Evolutionary conservation across 2,888 invertebrate genomes (phyloP).

Genomic region (Andrena camellia): DNA sequence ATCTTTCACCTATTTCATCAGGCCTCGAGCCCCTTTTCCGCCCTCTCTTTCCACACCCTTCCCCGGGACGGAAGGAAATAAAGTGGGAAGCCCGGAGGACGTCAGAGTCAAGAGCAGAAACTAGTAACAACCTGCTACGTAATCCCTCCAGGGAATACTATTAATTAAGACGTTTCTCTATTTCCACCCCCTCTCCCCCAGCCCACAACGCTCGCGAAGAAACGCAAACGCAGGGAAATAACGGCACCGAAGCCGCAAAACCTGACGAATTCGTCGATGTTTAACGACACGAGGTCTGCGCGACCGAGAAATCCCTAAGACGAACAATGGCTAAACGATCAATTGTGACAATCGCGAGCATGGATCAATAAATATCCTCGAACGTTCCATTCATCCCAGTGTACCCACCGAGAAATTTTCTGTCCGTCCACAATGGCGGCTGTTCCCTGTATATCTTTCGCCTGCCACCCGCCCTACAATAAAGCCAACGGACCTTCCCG

Average conservation of each 20-base stretch:
- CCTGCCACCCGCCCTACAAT: not conserved
- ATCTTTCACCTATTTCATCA: conserved; percentile 17
- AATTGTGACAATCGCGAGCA: too few species aligned
- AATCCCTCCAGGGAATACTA: conserved; percentile 38
- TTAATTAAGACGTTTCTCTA: conserved; percentile 60
- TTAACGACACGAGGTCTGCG: not conserved
- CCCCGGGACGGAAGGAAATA: conserved; percentile 11
- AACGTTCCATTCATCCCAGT: not conserved
- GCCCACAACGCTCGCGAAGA: not conserved
- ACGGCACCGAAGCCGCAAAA: not conserved
- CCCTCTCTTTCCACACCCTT: not conserved
- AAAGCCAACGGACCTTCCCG: conserved; percentile 4
- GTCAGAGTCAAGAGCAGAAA: conserved; percentile 28
- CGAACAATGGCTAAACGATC: too few species aligned
- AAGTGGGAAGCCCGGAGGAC: conserved; percentile 1
- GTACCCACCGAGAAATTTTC: not conserved
- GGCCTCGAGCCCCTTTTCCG: not conserved
- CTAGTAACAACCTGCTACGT: conserved; percentile 13
- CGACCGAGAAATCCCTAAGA: not conserved
- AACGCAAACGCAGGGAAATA: conserved; percentile 3
- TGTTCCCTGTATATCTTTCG: not conserved
- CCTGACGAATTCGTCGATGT: conserved; percentile 3
- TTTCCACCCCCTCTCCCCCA: not conserved
- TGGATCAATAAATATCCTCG: too few species aligned
- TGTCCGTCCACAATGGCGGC: not conserved